phyloP scores from a whole-genome alignment of 2,888 invertebrate species.

The Eupithecia subfuscata region DNA sequence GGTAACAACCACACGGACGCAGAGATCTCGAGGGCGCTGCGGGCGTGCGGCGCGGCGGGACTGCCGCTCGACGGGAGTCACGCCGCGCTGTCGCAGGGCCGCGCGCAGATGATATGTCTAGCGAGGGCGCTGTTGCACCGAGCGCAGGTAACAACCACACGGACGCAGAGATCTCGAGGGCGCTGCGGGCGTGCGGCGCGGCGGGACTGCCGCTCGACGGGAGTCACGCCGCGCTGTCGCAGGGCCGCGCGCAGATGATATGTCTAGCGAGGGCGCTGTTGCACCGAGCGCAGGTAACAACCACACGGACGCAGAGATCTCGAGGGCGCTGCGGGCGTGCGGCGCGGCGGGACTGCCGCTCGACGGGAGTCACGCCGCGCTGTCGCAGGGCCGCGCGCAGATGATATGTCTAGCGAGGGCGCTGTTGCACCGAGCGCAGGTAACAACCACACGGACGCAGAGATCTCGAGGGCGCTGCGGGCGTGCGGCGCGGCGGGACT shows the following conservation, averaged over 20 bases:
- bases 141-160: conserved; percentile 90
- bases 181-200: conserved; percentile 90
- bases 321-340: conserved; percentile 91
- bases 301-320: conserved; percentile 90
- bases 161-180: conserved; percentile 91
- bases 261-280: conserved; percentile 95
- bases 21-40: conserved; percentile 91
- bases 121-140: conserved; percentile 94
- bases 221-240: conserved; percentile 91
- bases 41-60: conserved; percentile 88
- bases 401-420: conserved; percentile 95
- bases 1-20: conserved; percentile 89
- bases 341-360: conserved; percentile 85
- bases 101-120: conserved; percentile 94
- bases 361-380: conserved; percentile 88
- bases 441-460: conserved; percentile 88
- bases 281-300: conserved; percentile 92
- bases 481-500: conserved; percentile 88
- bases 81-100: conserved; percentile 93
- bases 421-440: conserved; percentile 93
- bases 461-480: conserved; percentile 91
- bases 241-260: conserved; percentile 94
- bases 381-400: conserved; percentile 95
- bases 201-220: conserved; percentile 83
- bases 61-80: conserved; percentile 86